Percentiles rank a stretch among this genome's conserved stretches.
These are phyloP conservation scores for Cryptomyrus ogoouensis DNA, from an alignment of 2,113 vertebrate species.

Conservation along the genomic window DNA sequence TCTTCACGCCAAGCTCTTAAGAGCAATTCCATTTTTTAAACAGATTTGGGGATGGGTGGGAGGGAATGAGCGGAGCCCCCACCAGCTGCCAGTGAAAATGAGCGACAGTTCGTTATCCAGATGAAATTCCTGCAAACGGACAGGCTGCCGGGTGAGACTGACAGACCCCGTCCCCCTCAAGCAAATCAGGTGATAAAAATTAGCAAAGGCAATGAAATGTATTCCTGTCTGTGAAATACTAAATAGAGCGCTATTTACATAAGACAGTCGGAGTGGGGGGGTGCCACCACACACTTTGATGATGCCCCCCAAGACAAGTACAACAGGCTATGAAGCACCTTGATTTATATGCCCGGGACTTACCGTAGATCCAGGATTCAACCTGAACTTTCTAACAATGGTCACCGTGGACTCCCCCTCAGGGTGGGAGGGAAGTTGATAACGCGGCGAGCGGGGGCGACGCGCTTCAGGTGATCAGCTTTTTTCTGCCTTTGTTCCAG, in stretches of 20 bases:
- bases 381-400: slow-evolving; percentile 45
- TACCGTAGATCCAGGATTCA: slow-evolving; percentile 53
- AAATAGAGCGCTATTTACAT: neutral
- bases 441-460: neutral
- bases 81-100: slow-evolving; percentile 45
- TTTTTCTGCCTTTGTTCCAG: neutral
- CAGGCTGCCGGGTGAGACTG: slow-evolving; percentile 57
- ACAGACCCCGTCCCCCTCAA: slow-evolving; percentile 57
- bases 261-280: neutral
- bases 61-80: slow-evolving; percentile 19
- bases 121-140: slow-evolving; percentile 54
- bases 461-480: neutral
- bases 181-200: slow-evolving; percentile 66
- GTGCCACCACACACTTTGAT: neutral
- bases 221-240: slow-evolving; percentile 63
- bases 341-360: slow-evolving; percentile 59
- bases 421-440: neutral
- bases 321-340: slow-evolving; percentile 50
- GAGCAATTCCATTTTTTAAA: slow-evolving; percentile 23
- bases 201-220: slow-evolving; percentile 46
- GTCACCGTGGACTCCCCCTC: no score
- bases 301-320: neutral
- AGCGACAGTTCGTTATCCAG: slow-evolving; percentile 61
- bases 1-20: slow-evolving; percentile 20
- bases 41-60: slow-evolving; percentile 6